Base-by-base conservation (phyloP, 2,888 invertebrate species). In the Endomychus coccineus region DNA sequence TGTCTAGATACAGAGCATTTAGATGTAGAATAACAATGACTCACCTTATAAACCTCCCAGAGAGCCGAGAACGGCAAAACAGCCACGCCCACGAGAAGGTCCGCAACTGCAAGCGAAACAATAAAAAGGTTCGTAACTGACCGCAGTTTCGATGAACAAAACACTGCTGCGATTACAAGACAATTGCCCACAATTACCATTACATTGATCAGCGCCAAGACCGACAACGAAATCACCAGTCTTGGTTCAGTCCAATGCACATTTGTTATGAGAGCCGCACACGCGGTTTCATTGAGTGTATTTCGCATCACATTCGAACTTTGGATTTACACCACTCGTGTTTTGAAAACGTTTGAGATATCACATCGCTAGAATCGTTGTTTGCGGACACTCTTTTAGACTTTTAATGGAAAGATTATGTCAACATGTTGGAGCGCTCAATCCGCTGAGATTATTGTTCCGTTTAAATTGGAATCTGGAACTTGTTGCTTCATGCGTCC, bases 61-160 rank as follows among this genome's bases (percentile, higher is more conserved):
- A 91, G 88, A 34, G 95, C 88, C 15, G 94, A 92, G 69, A 96
- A 96, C 2, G 96, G 96, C 53, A 97, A 74, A 30, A 97, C 95
- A 13, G 91, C 86, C 4, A 95, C 71, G 2, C 96, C 96, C n/a
- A 97, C 91, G 59, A 94, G 73, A 42, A 97, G 74, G 69, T 97
- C 97, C 27, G 96, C 95, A 12, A 92, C 88, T 0, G 96, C 96
- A 58, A 97, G 74, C 28, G 94, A 95, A 44, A 95, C 91, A 62
- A 97, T 95, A 73, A 97, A 94, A 59, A 91, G 78, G 67, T 97
- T 96, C 44, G 95, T 96, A 52, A 95, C 94, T 49, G 90, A 91
- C 49, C 95, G 78, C 49, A 97, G 75, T 67, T 94, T 94, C 43
- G 84, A 84, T 7, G 86, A 86, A 66, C 87, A 84, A 62, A 87